phyloP scores from a whole-genome alignment of 1,140 invertebrate species.

The Teleogryllus occipitalis region DNA sequence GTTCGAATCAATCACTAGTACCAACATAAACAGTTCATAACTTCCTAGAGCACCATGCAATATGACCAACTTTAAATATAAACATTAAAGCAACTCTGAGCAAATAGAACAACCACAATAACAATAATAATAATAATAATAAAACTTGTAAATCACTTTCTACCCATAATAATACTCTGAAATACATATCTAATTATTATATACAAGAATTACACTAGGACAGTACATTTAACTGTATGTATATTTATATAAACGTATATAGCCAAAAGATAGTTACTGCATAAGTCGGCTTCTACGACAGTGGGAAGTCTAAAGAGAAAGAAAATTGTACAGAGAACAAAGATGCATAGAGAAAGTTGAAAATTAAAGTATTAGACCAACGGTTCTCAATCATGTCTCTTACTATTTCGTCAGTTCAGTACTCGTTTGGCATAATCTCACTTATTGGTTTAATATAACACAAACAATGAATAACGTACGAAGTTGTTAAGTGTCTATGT shows the following conservation, averaged over 20 bases:
- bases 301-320: not conserved
- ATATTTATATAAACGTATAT: not conserved
- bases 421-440: too few relatives aligned
- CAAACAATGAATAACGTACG: too few relatives aligned
- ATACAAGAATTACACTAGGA: not conserved
- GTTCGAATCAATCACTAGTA: not conserved
- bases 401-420: not conserved
- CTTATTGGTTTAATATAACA: too few relatives aligned
- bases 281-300: not conserved
- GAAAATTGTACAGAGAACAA: not conserved
- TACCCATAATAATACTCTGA: not conserved
- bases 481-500: too few relatives aligned
- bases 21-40: not conserved
- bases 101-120: not conserved
- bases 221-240: not conserved
- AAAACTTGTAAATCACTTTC: not conserved
- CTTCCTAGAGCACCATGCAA: not conserved
- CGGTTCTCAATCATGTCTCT: not conserved
- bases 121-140: not conserved
- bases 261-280: not conserved
- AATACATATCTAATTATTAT: not conserved
- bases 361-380: too few relatives aligned
- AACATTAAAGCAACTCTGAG: not conserved
- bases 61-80: not conserved
- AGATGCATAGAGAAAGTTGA: not conserved